Percentiles rank a stretch among this genome's conserved stretches.
phyloP scores from a whole-genome alignment of 2,888 invertebrate genomes.

The Flexamia atlantica region DNA sequence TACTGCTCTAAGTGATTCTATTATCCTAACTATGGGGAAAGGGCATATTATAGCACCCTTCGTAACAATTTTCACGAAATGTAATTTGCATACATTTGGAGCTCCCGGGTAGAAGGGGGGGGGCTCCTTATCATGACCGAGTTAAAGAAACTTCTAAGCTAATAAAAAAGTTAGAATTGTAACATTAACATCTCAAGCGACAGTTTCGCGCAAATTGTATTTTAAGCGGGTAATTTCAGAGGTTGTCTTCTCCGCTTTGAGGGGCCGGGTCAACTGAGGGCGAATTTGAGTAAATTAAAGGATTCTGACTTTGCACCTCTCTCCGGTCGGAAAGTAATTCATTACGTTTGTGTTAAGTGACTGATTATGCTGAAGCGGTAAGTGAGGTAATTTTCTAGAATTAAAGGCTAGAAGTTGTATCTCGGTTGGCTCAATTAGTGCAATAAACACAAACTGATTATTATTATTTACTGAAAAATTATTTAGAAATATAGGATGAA shows the following conservation, averaged over 20 bases:
- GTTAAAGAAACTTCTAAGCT: constrained; percentile 63
- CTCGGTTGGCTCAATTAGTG: too few species aligned
- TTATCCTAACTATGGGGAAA: constrained; percentile 54
- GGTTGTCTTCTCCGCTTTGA: constrained; percentile 49
- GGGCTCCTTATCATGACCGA: constrained; percentile 60
- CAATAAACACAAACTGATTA: too few species aligned
- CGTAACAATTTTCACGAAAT: constrained; percentile 63
- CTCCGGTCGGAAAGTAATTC: not conserved
- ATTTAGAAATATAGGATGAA: too few species aligned
- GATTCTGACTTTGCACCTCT: not conserved
- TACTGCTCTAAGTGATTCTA: constrained; percentile 61
- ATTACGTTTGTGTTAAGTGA: not conserved
- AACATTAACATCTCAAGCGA: constrained; percentile 52
- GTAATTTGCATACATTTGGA: constrained; percentile 62
- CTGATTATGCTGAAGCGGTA: too few species aligned
- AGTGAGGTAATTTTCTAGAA: too few species aligned
- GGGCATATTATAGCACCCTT: constrained; percentile 61
- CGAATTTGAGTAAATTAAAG: constrained; percentile 36
- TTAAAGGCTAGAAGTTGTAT: too few species aligned
- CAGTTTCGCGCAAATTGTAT: constrained; percentile 41
- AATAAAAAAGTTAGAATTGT: constrained; percentile 62
- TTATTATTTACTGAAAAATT: too few species aligned
- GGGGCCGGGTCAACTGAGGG: constrained; percentile 25
- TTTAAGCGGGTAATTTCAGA: constrained; percentile 46
- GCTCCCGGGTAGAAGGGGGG: not conserved